phyloP scores from a whole-genome alignment of 2,888 invertebrate species.

The Lasioglossum pauxillum region DNA sequence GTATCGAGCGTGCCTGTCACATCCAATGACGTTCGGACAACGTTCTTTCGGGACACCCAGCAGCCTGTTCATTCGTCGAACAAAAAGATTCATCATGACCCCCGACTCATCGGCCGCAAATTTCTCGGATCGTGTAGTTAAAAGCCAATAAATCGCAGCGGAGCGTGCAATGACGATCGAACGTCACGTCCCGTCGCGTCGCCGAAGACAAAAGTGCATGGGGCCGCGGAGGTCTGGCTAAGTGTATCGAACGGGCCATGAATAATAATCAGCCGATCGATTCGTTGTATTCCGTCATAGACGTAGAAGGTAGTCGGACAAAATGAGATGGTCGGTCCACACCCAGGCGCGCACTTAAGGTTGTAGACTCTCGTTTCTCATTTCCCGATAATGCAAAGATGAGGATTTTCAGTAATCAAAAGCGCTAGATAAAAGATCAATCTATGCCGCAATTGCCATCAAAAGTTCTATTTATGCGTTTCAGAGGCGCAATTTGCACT shows the following conservation, averaged over 20 bases:
- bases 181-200: background rate
- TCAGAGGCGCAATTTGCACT: too few species aligned
- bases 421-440: too few species aligned
- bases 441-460: too few species aligned
- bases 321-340: background rate
- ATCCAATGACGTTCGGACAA: background rate
- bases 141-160: background rate
- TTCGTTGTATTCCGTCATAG: slow-evolving; percentile 11
- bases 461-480: too few species aligned
- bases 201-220: slow-evolving; percentile 18
- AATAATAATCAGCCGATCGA: slow-evolving; percentile 50
- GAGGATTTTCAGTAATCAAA: too few species aligned
- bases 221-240: background rate
- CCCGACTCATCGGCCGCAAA: background rate
- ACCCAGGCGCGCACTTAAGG: too few species aligned
- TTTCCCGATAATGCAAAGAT: too few species aligned
- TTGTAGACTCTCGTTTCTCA: too few species aligned
- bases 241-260: slow-evolving; percentile 33
- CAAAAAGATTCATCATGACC: background rate
- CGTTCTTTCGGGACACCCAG: background rate
- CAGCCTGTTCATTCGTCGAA: background rate
- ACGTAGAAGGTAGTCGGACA: background rate
- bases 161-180: background rate
- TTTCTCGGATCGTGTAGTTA: background rate
- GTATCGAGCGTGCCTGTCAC: background rate